phyloP scores from a whole-genome alignment of 2,888 invertebrate genomes.

The Zonitis immaculata region DNA sequence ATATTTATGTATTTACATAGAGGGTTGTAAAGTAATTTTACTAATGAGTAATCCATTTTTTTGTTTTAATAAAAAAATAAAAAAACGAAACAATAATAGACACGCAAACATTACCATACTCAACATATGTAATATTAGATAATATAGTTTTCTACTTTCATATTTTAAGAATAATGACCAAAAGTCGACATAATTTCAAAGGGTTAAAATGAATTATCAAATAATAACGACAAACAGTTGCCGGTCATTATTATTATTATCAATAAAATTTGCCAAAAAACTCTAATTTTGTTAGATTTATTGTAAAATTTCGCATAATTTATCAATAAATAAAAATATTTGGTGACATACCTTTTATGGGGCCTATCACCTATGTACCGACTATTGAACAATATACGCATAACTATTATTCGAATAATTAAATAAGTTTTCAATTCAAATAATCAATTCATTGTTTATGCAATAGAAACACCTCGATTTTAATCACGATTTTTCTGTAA shows the following conservation, averaged over 20 bases:
- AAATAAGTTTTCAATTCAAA: background rate
- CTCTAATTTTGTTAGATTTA: too few relatives aligned
- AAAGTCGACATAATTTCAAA: too few relatives aligned
- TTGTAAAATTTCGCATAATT: too few relatives aligned
- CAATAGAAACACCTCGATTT: background rate
- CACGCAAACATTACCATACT: background rate
- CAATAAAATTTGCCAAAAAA: too few relatives aligned
- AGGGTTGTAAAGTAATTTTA: constrained; percentile 7
- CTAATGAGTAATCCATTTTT: too few relatives aligned
- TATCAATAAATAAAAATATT: background rate
- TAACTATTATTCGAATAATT: background rate
- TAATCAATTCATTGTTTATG: background rate
- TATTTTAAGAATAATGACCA: too few relatives aligned
- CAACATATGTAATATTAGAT: background rate
- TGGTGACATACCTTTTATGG: background rate
- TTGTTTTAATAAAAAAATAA: too few relatives aligned
- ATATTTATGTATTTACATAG: constrained; percentile 3
- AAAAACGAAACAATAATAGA: too few relatives aligned
- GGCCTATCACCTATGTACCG: background rate
- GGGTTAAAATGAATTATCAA: too few relatives aligned
- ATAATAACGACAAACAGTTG: too few relatives aligned
- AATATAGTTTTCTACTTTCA: too few relatives aligned
- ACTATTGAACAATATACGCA: background rate
- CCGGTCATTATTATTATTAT: too few relatives aligned
- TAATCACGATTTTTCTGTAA: background rate